Conservation (phyloP, 2,113 vertebrate species). For the Aplodontia rufa region DNA sequence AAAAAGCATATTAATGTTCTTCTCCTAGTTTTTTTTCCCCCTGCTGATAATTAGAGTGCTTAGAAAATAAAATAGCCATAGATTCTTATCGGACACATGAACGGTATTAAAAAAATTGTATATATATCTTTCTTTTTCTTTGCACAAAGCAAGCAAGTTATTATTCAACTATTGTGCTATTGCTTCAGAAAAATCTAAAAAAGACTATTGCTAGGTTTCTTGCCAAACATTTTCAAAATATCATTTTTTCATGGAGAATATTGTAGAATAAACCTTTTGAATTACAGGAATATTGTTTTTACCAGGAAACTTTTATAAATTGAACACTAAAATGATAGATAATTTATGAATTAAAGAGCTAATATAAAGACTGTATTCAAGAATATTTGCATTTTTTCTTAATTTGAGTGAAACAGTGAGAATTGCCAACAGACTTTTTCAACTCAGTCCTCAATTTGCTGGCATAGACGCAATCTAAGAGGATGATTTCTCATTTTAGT, state of each 20-base stretch:
- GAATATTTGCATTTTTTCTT: not conserved
- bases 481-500: not conserved
- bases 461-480: not conserved
- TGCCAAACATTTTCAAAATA: conserved; percentile 27
- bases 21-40: not conserved
- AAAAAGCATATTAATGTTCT: not conserved
- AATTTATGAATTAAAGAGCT: not conserved
- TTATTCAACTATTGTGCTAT: conserved; percentile 45
- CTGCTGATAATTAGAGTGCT: conserved; percentile 47
- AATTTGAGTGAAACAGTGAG: not conserved
- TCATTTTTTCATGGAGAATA: not conserved
- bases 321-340: not conserved
- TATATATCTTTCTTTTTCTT: conserved; percentile 18
- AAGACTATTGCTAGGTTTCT: not conserved
- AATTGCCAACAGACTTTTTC: not conserved
- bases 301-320: not conserved
- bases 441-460: not conserved
- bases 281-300: not conserved
- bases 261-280: not conserved
- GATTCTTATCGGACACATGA: conserved; percentile 26
- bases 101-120: conserved; percentile 49
- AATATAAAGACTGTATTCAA: not conserved
- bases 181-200: not conserved
- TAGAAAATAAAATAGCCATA: conserved; percentile 58
- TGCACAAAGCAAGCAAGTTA: conserved; percentile 14